Conservation (phyloP, 35 echinoderm and acorn worm species). For the Heliocidaris tuberculata region DNA sequence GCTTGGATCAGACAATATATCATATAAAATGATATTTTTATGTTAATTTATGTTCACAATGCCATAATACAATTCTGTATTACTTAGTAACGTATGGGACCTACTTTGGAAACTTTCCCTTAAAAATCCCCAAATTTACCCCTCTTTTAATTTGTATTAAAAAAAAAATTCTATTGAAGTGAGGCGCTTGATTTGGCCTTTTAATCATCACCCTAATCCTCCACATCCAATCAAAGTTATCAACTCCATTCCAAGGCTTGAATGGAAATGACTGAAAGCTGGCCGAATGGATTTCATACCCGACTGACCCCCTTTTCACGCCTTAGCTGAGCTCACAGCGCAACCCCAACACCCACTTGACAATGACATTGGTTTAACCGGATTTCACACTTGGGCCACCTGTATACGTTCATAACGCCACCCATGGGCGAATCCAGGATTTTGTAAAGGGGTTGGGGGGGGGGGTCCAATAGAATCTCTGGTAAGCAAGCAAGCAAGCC, state of each 20-base stretch:
- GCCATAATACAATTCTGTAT: background rate
- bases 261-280: background rate
- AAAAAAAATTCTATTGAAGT: background rate
- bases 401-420: background rate
- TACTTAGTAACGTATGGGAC: background rate
- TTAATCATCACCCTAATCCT: background rate
- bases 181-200: background rate
- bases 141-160: too few relatives aligned
- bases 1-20: too few relatives aligned
- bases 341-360: background rate
- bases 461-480: too few relatives aligned
- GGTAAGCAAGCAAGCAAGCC: too few relatives aligned
- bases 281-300: constrained; percentile 20
- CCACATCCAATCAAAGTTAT: background rate
- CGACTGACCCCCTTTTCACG: background rate
- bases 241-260: background rate
- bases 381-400: constrained; percentile 14
- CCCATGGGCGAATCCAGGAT: background rate
- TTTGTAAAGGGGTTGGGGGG: too few relatives aligned
- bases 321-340: background rate
- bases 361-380: constrained; percentile 35
- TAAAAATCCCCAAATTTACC: background rate
- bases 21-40: too few relatives aligned
- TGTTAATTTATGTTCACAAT: too few relatives aligned
- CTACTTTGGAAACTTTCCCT: background rate